Evolutionary conservation across 2,797 vertebrate genomes (phyloP).

Genomic region (Pygocentrus nattereri): DNA sequence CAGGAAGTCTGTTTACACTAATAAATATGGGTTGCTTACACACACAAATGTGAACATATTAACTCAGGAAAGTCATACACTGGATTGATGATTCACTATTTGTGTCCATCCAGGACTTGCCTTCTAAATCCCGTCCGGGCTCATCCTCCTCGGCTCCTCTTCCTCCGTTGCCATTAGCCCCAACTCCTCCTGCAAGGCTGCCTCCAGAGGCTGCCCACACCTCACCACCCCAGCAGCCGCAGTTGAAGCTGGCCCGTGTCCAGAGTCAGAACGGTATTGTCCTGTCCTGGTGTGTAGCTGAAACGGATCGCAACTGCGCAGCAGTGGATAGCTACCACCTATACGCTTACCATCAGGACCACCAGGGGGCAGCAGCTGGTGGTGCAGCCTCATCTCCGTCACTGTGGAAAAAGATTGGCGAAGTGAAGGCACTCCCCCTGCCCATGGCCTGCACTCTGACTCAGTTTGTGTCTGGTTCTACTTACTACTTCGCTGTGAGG

Average conservation of each 20-base stretch:
- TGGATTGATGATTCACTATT: not conserved
- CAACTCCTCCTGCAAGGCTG: slow-evolving; percentile 82
- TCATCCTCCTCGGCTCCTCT: slow-evolving; percentile 59
- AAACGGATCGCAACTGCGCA: slow-evolving; percentile 92
- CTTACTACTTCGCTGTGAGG: slow-evolving; percentile 97
- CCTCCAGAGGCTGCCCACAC: slow-evolving; percentile 90
- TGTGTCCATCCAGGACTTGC: slow-evolving; percentile 68
- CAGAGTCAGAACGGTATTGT: slow-evolving; percentile 97
- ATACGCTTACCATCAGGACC: slow-evolving; percentile 94
- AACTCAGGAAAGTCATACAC: not conserved
- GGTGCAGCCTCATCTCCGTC: slow-evolving; percentile 76
- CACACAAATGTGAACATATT: too few relatives aligned
- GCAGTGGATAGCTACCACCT: slow-evolving; percentile 97
- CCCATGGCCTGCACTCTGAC: slow-evolving; percentile 99
- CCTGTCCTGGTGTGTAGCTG: slow-evolving; percentile 94
- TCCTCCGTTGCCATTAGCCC: slow-evolving; percentile 85
- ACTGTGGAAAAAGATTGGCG: slow-evolving; percentile 99
- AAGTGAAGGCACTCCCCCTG: slow-evolving; percentile 94
- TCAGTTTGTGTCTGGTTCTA: slow-evolving; percentile 97
- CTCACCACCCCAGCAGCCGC: slow-evolving; percentile 93
- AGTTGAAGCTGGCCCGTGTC: slow-evolving; percentile 95
- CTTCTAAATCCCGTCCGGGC: slow-evolving; percentile 68
- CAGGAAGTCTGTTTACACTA: too few relatives aligned
- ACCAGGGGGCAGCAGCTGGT: slow-evolving; percentile 69
- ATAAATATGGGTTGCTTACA: too few relatives aligned